Percentiles rank a stretch among this genome's conserved stretches.
phyloP scores from a whole-genome alignment of 1,140 invertebrate species.

The honey bee (Apis mellifera) region Amel_HAv3.1 CM009931.2:20658501-20659000 shows the following conservation, averaged over 20 bases:
- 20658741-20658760: background rate
- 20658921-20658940: background rate
- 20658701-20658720: background rate
- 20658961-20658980: background rate
- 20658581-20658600: constrained; percentile 2
- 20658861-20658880: background rate
- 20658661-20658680: constrained; percentile 11
- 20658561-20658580: background rate
- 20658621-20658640: background rate
- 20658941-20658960: background rate
- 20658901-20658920: background rate
- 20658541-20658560: constrained; percentile 14
- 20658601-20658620: background rate
- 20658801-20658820: background rate
- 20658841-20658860: background rate
- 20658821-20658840: constrained; percentile 5
- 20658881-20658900: background rate
- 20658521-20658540: constrained; percentile 33
- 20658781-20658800: constrained; percentile 9
- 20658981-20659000: background rate
- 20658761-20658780: constrained; percentile 14
- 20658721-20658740: background rate
- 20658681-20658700: background rate
- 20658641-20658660: background rate
- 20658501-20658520: background rate